phyloP scores from a whole-genome alignment of 2,797 vertebrate genomes.

The Cheirogaleus major region DNA sequence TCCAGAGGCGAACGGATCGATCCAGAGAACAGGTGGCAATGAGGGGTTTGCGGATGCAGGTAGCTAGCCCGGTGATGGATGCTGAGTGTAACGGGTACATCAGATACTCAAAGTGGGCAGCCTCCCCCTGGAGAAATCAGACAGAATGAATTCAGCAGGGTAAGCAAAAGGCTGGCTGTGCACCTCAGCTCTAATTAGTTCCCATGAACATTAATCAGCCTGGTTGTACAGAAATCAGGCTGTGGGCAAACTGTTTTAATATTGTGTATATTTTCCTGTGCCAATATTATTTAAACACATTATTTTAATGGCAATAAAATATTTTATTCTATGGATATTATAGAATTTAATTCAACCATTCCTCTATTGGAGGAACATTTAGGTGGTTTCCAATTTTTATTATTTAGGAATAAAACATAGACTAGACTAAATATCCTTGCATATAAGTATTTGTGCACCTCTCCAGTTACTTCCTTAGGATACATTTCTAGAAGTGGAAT shows the following conservation, averaged over 20 bases:
- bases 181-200: background rate
- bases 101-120: conserved; percentile 90
- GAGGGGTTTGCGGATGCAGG: conserved; percentile 93
- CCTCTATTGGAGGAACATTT: background rate
- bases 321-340: background rate
- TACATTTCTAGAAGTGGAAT: background rate
- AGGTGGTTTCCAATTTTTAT: background rate
- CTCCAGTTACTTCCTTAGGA: conserved; percentile 32
- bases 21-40: conserved; percentile 95
- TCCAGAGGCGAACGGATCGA: conserved; percentile 95
- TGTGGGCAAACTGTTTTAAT: background rate
- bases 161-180: background rate
- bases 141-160: background rate
- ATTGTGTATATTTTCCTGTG: background rate
- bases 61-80: conserved; percentile 92
- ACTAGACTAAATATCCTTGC: background rate
- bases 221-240: background rate
- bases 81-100: conserved; percentile 92
- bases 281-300: conserved; percentile 37
- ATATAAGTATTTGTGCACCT: background rate
- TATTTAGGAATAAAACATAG: background rate
- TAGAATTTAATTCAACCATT: conserved; percentile 29
- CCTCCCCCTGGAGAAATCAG: conserved; percentile 87
- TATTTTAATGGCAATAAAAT: conserved; percentile 46
- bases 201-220: background rate